phyloP scores from a whole-genome alignment of 2,888 invertebrate genomes.

The Sericinus montela region DNA sequence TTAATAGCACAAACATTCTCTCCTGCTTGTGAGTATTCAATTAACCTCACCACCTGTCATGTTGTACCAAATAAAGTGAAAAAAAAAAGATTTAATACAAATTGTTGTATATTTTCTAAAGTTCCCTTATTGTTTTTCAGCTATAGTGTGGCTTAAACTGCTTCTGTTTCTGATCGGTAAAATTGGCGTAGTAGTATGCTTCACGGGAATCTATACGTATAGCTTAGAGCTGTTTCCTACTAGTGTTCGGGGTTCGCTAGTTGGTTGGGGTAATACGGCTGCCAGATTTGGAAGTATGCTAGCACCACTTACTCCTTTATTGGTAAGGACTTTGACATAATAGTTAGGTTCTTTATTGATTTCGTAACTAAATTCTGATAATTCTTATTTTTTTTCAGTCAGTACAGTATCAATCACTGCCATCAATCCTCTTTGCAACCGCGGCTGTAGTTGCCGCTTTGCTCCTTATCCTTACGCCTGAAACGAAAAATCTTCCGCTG shows the following conservation, averaged over 20 bases:
- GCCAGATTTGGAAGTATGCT: constrained; percentile 60
- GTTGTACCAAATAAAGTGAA: no score
- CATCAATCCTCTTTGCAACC: constrained; percentile 50
- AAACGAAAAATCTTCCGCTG: constrained; percentile 55
- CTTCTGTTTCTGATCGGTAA: constrained; percentile 51
- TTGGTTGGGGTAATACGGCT: constrained; percentile 54
- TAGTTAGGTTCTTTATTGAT: background rate
- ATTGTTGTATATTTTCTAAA: background rate
- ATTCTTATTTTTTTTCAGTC: constrained; percentile 38
- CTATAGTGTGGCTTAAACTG: constrained; percentile 51
- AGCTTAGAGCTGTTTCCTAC: constrained; percentile 61
- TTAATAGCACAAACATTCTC: constrained; percentile 45
- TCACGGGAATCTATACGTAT: constrained; percentile 60
- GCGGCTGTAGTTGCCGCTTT: constrained; percentile 45
- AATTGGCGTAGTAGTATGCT: constrained; percentile 53
- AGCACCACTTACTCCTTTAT: constrained; percentile 55
- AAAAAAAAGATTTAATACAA: no score
- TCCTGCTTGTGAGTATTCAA: constrained; percentile 48
- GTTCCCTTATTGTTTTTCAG: constrained; percentile 34
- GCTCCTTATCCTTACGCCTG: constrained; percentile 50
- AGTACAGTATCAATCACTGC: constrained; percentile 38
- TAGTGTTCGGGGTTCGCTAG: constrained; percentile 55
- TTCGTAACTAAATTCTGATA: background rate
- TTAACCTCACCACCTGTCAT: no score
- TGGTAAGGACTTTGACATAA: constrained; percentile 38